Percentiles rank a stretch among this genome's conserved stretches.
Evolutionary conservation across 2,797 vertebrate species (phyloP).

Genomic region (Leptoclinus maculatus): DNA sequence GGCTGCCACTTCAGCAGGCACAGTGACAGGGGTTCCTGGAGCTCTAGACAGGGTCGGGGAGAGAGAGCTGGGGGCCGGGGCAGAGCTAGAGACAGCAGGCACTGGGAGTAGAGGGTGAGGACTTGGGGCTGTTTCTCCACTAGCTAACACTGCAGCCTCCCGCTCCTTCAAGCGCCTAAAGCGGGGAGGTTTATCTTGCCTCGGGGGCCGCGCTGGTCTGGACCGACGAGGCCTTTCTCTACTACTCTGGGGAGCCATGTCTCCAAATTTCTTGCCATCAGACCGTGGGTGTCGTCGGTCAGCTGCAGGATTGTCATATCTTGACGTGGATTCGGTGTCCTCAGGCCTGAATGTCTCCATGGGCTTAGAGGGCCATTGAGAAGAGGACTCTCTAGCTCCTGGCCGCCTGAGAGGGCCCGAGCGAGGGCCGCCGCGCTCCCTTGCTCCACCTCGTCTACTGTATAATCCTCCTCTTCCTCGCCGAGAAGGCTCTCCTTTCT

Average conservation of each 20-base stretch:
- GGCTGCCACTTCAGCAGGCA: constrained; percentile 63
- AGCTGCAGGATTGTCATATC: constrained; percentile 73
- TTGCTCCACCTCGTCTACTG: constrained; percentile 87
- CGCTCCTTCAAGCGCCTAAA: constrained; percentile 94
- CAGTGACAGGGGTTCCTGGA: constrained; percentile 74
- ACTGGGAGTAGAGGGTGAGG: constrained; percentile 67
- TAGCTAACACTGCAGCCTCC: constrained; percentile 85
- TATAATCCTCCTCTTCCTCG: constrained; percentile 94
- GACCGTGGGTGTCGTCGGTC: constrained; percentile 88
- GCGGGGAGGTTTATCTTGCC: constrained; percentile 97
- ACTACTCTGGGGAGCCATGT: constrained; percentile 86
- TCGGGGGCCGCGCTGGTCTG: constrained; percentile 93
- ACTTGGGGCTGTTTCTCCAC: constrained; percentile 85
- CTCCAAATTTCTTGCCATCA: constrained; percentile 92
- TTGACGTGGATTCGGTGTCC: constrained; percentile 84
- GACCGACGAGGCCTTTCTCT: constrained; percentile 93
- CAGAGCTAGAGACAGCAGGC: constrained; percentile 66
- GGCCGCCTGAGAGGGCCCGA: constrained; percentile 89
- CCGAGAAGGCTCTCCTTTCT: constrained; percentile 96
- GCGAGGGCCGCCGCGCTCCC: constrained; percentile 90
- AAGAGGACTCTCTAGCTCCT: constrained; percentile 84
- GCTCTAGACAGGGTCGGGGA: constrained; percentile 80
- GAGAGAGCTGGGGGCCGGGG: constrained; percentile 54
- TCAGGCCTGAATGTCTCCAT: constrained; percentile 91
- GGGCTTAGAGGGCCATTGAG: constrained; percentile 87